A percentile compares a stretch with the other conserved stretches of the same genome.
phyloP scores from a whole-genome alignment of 2,113 vertebrate species.

The Labeo catla region DNA sequence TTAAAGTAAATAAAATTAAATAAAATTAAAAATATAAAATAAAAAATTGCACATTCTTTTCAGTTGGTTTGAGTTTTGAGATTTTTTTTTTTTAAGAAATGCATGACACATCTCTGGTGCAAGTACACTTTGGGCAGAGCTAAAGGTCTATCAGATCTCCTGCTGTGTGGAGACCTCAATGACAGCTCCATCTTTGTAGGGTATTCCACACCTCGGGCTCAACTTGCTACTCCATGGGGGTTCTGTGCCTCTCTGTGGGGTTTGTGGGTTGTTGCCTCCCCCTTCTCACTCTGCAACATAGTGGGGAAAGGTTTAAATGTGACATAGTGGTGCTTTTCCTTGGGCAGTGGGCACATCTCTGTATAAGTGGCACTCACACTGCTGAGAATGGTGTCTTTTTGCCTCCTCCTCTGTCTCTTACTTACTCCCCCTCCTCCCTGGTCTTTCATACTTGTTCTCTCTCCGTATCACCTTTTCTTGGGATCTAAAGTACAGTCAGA shows the following conservation, averaged over 20 bases:
- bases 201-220: constrained; percentile 12
- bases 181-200: constrained; percentile 26
- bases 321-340: constrained; percentile 1
- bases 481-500: constrained; percentile 22
- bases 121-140: constrained; percentile 21
- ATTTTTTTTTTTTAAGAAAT: neutral
- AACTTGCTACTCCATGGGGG: constrained; percentile 17
- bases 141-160: constrained; percentile 25
- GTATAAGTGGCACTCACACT: neutral
- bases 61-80: neutral
- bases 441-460: neutral
- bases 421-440: neutral
- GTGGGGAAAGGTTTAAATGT: constrained; percentile 20
- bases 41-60: no score
- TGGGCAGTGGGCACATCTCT: neutral
- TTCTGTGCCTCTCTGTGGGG: neutral
- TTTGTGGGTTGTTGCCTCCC: neutral
- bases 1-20: no score
- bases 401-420: neutral
- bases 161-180: constrained; percentile 12
- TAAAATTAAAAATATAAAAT: no score
- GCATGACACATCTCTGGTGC: neutral
- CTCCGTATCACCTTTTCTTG: neutral
- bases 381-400: neutral
- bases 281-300: neutral